Conservation (phyloP, 2,113 vertebrate species). For the Dicerorhinus sumatrensis region DNA sequence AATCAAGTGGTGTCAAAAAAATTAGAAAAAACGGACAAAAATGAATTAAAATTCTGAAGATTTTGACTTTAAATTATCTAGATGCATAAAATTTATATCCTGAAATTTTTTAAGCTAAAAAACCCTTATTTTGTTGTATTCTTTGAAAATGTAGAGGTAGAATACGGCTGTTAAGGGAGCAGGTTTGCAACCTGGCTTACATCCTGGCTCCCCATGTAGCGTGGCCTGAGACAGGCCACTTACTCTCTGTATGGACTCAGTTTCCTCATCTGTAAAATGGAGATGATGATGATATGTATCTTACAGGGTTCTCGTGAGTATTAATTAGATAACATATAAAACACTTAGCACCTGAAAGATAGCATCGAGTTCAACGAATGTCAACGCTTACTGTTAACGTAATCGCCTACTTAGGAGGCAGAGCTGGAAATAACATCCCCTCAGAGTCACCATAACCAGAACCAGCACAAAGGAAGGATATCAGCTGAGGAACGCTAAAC, state of each 20-base stretch:
- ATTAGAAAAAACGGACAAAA: background rate
- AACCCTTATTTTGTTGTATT: background rate
- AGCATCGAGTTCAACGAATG: background rate
- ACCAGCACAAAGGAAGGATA: background rate
- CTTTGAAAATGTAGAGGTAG: background rate
- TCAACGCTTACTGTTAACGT: background rate
- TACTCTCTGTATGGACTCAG: background rate
- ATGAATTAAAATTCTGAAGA: background rate
- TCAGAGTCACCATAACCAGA: background rate
- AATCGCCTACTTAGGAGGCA: background rate
- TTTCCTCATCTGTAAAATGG: background rate
- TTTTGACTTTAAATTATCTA: background rate
- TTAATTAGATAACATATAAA: background rate
- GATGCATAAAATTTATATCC: background rate
- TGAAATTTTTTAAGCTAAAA: background rate
- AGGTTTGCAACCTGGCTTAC: background rate
- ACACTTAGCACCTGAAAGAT: background rate
- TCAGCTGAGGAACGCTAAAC: background rate
- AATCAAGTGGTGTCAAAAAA: background rate
- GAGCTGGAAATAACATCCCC: background rate
- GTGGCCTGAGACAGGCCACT: background rate
- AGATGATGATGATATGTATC: background rate
- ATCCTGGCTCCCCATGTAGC: background rate
- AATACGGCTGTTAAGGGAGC: background rate
- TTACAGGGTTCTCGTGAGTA: background rate